Conservation (phyloP, 2,113 vertebrate genomes). For the Mugil cephalus region DNA sequence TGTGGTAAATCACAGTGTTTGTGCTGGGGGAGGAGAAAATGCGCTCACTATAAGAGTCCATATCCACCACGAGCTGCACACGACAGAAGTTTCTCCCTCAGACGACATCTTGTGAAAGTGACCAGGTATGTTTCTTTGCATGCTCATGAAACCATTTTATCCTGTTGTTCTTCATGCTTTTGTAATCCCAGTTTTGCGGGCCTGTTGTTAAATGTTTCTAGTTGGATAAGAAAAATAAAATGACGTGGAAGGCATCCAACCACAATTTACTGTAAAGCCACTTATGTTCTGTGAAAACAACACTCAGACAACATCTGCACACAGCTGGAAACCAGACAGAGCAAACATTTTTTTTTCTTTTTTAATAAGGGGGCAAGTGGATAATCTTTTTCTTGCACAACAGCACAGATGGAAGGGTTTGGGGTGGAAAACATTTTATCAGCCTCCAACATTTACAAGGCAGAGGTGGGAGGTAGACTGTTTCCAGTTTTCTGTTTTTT, state of each 20-base stretch:
- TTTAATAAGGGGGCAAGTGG: constrained; percentile 25
- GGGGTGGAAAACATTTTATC: background rate
- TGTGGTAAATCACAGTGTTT: constrained; percentile 19
- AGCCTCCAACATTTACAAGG: background rate
- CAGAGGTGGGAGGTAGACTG: background rate
- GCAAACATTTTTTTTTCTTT: too few relatives aligned
- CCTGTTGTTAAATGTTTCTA: background rate
- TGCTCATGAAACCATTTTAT: background rate
- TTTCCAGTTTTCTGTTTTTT: background rate
- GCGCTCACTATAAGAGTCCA: constrained; percentile 50
- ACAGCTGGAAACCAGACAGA: constrained; percentile 33
- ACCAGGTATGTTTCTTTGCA: constrained; percentile 49
- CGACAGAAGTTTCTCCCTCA: constrained; percentile 1
- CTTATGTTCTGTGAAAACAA: background rate
- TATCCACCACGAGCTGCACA: constrained; percentile 4
- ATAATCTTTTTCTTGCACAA: constrained; percentile 16
- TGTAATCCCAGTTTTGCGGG: background rate
- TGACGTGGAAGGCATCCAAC: background rate
- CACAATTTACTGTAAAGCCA: background rate
- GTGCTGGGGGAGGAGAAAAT: background rate
- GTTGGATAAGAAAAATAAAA: too few relatives aligned
- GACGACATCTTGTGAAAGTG: constrained; percentile 13
- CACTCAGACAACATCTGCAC: constrained; percentile 46
- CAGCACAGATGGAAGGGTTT: constrained; percentile 12
- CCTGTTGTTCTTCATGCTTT: background rate